These are phyloP conservation scores for Ascidia mentula DNA, from an alignment of 23 tunicate species.

Conservation along the genomic window DNA sequence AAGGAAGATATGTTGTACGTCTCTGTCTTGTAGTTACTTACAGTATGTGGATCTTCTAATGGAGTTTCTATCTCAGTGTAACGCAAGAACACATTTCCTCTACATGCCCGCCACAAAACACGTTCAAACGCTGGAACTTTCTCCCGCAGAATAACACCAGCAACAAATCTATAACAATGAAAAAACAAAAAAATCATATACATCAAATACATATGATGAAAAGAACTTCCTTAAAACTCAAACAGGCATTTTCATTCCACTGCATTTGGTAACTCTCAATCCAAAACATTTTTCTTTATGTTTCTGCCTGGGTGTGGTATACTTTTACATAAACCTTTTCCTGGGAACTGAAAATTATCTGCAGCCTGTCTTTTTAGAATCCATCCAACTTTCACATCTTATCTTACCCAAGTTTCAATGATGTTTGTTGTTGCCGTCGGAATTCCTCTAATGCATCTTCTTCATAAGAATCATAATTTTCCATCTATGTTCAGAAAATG, in stretches of 20 bases:
- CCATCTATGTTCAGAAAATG: too few species aligned
- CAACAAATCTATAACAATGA: slow-evolving; percentile 9
- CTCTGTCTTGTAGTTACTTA: too few species aligned
- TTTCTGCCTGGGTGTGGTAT: too few species aligned
- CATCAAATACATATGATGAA: background rate
- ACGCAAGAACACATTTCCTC: slow-evolving; percentile 78
- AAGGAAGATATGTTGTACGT: background rate
- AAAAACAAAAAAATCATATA: background rate
- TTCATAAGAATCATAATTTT: slow-evolving; percentile 73
- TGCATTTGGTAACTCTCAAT: too few species aligned
- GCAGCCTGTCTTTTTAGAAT: too few species aligned
- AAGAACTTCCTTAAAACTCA: background rate
- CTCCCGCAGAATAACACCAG: slow-evolving; percentile 65
- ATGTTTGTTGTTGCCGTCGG: slow-evolving; percentile 41
- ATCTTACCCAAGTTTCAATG: slow-evolving; percentile 79
- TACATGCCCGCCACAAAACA: slow-evolving; percentile 75
- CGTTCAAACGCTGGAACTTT: slow-evolving; percentile 60
- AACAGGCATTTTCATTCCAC: too few species aligned
- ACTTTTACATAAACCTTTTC: too few species aligned
- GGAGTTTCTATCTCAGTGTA: slow-evolving; percentile 66
- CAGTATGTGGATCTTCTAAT: slow-evolving; percentile 87
- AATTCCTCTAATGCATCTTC: slow-evolving; percentile 54
- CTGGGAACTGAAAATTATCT: too few species aligned
- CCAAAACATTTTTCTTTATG: too few species aligned
- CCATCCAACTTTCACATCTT: background rate